A percentile compares a stretch with the other conserved stretches of the same genome.
These are phyloP conservation scores for Agrotis ipsilon DNA, from an alignment of 2,888 invertebrate species.

Conservation along the genomic window DNA sequence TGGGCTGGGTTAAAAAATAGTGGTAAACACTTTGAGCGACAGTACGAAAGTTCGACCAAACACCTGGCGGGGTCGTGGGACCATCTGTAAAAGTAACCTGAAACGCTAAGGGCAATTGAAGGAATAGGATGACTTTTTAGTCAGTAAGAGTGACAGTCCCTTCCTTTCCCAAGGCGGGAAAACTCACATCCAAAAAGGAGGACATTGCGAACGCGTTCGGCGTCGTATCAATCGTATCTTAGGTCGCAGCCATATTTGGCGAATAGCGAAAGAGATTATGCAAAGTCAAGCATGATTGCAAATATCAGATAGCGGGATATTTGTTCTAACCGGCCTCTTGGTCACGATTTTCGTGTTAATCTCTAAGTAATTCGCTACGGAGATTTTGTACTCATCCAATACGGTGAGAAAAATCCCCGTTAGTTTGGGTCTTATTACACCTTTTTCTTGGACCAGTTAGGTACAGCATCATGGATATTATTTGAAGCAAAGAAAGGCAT, in stretches of 20 bases:
- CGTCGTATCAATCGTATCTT: not conserved
- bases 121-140: too few species aligned
- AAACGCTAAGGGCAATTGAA: too few species aligned
- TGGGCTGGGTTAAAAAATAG: too few species aligned
- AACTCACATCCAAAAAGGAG: too few species aligned
- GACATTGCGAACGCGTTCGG: too few species aligned
- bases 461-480: not conserved
- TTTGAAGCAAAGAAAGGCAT: not conserved
- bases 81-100: too few species aligned
- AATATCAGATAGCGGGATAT: slow-evolving; percentile 44
- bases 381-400: slow-evolving; percentile 10
- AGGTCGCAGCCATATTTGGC: slow-evolving; percentile 13
- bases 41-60: too few species aligned
- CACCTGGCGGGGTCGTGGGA: too few species aligned
- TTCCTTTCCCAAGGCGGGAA: too few species aligned
- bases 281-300: slow-evolving; percentile 26
- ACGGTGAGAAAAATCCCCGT: not conserved
- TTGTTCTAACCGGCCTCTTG: slow-evolving; percentile 34
- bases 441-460: not conserved
- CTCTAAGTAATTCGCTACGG: slow-evolving; percentile 20
- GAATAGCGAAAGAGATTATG: slow-evolving; percentile 20
- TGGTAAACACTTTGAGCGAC: too few species aligned
- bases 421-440: not conserved
- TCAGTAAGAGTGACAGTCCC: too few species aligned
- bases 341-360: slow-evolving; percentile 43